Evolutionary conservation across 2,797 vertebrate genomes (phyloP), one percentile per base, ranked within the genome.

Genomic region (Diplodus puntazzo): DNA sequence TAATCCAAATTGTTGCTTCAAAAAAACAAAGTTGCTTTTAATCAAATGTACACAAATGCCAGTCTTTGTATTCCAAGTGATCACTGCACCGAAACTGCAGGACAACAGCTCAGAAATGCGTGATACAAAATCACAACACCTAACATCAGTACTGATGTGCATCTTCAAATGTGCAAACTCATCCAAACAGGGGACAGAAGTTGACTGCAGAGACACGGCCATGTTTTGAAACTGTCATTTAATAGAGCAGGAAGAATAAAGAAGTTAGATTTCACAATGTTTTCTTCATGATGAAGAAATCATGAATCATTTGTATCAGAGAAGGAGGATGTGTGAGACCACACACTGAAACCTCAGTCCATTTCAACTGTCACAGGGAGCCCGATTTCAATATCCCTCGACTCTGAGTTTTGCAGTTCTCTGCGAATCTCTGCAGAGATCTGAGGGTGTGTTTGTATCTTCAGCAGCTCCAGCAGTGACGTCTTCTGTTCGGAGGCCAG

Each of bases 401-500:
- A 95, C 62, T 89, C 93, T 0, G 98, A 97, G 69, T 96, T 97
- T 50, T 96, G 92, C 46, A 99, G 95, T 86, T 99, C 98, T 1
- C 98, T 95, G 25, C 98, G 95, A 86, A 98, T 96, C 90, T 99
- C 98, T 0, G 91, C 90, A 0, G 97, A 97, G 71, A 99, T 92
- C 63, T 94, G 94, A 0, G 95, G 93, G 49, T 99, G 98, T 13
- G 94, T 93, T 90, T 99, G 97, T 49, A 96, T 90, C 81, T 96
- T 97, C 52, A 99, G 95, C 85, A 99, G 95, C 82, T 98, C 98
- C n/a, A 98, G 87, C 87, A 99, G 92, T 0, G 97, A 95, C 2
- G 93, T 93, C 83, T 98, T 99, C 95, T 99, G 98, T 60, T 99
- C 98, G 0, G 96, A 96, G 58, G 97, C 95, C 87, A 99, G 89